A percentile compares a stretch with the other conserved stretches of the same genome.
These are phyloP conservation scores for Tetanocera ferruginea DNA, from an alignment of 2,888 invertebrate species.

Conservation along the genomic window DNA sequence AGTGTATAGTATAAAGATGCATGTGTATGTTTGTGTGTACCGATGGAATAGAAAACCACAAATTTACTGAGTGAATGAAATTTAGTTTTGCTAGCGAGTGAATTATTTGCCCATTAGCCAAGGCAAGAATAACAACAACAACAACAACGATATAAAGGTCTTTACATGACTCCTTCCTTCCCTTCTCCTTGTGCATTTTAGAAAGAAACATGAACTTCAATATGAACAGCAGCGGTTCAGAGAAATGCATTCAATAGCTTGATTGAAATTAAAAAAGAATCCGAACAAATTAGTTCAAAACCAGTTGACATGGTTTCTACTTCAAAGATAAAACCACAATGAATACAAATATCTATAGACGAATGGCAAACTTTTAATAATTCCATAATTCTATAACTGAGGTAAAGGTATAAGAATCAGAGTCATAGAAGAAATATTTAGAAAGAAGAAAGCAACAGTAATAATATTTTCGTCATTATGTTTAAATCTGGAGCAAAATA, in stretches of 20 bases:
- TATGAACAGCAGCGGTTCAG: neutral
- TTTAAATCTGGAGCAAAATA: too few species aligned
- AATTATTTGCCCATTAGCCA: neutral
- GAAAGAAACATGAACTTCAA: neutral
- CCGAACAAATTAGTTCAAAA: neutral
- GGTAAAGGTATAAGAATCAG: too few species aligned
- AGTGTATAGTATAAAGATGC: too few species aligned
- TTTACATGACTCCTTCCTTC: neutral
- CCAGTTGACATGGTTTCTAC: neutral
- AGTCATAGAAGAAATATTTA: too few species aligned
- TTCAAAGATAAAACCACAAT: neutral
- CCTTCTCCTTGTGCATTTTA: too few species aligned
- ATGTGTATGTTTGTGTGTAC: too few species aligned
- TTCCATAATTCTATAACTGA: too few species aligned
- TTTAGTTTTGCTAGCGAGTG: neutral
- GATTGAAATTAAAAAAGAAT: neutral
- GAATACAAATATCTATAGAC: neutral
- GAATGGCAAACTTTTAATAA: too few species aligned
- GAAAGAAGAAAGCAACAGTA: too few species aligned
- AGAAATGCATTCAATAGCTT: too few species aligned
- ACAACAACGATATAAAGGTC: neutral
- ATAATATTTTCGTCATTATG: too few species aligned
- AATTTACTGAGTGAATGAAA: neutral
- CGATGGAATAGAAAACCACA: neutral
- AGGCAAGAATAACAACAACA: neutral